Base-by-base conservation (phyloP, 1,140 invertebrate genomes). In the Cardiocondyla obscurior region DNA sequence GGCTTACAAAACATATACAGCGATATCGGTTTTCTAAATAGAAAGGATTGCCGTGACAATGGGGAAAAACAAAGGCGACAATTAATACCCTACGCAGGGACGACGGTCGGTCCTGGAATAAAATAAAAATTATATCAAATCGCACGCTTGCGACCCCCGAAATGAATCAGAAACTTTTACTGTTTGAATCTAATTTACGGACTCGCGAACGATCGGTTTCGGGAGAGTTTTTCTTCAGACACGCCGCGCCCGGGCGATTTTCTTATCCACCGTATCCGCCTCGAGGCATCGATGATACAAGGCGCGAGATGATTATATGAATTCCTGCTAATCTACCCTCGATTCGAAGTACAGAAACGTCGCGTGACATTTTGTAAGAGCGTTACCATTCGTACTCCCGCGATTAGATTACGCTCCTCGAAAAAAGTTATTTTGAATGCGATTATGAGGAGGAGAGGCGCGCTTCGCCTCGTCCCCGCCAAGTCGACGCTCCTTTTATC, bases 381-480 rank as follows among this genome's bases (percentile, higher is more conserved):
- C 2, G 12, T 30, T 22, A 73, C 10, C n/a, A 58, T 53, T 28
- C 19, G 16, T 83, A 44, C 33, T 49, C 16, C 25, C 2, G 14
- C 55, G 82, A 70, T 85, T 84, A 85, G 82, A 85, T 85, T 84
- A 62, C 1, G 10, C 6, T 12, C 2, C 4, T 42, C 0, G 22
- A 58, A 69, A 83, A 62, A 70, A 44, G 14, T 83, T 83, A 74
- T 83, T 55, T 57, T 51, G 10, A 36, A 22, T 51, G 51, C 3
- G 19, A 64, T 36, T 36, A 49, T 3, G 2, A 67, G 33, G n/a
- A 10, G 22, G 2, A 67, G 33, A 25, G 16, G 22, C 44, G 33
- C 28, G 39, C 22, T 42, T 81, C 2, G 8, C 14, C 22, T 60
- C 36, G 16, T n/a, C 5, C 5, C 16, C 0, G 10, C 16, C 8